Evolutionary conservation across 1,140 invertebrate species (phyloP).

Genomic region (Littorina saxatilis): DNA sequence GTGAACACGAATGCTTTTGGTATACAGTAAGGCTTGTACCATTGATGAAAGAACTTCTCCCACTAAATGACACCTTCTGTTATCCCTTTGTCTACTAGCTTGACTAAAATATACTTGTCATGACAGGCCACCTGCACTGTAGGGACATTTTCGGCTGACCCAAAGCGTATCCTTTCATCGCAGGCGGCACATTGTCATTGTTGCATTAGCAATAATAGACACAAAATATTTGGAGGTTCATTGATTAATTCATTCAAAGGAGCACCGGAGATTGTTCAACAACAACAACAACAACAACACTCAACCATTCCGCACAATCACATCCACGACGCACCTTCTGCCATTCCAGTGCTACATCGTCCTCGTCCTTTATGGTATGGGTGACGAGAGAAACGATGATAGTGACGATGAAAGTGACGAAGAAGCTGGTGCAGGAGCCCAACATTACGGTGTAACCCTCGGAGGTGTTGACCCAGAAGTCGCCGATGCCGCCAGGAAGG

Average conservation of each 20-base stretch:
- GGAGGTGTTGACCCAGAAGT: conserved; percentile 59
- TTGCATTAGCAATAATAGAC: neutral
- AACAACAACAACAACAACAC: neutral
- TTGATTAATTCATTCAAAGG: neutral
- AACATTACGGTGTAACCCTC: conserved; percentile 57
- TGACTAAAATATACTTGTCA: too few species aligned
- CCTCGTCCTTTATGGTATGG: conserved; percentile 44
- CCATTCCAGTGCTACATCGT: neutral
- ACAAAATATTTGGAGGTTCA: too few species aligned
- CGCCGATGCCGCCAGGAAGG: conserved; percentile 52
- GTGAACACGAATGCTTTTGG: neutral
- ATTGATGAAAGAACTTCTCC: too few species aligned
- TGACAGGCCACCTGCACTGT: too few species aligned
- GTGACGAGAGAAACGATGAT: conserved; percentile 55
- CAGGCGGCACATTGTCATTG: neutral
- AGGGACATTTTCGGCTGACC: too few species aligned
- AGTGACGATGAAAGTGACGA: conserved; percentile 49
- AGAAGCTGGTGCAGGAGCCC: conserved; percentile 52
- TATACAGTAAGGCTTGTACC: neutral
- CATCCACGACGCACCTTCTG: conserved; percentile 14
- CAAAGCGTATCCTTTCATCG: too few species aligned
- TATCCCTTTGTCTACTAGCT: too few species aligned
- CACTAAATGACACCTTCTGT: too few species aligned
- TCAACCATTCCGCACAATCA: neutral
- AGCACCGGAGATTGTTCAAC: neutral